Evolutionary conservation across 2,113 vertebrate genomes (phyloP), one percentile per base, ranked within the genome.

Genomic region (Myrmophylax atrothorax): DNA sequence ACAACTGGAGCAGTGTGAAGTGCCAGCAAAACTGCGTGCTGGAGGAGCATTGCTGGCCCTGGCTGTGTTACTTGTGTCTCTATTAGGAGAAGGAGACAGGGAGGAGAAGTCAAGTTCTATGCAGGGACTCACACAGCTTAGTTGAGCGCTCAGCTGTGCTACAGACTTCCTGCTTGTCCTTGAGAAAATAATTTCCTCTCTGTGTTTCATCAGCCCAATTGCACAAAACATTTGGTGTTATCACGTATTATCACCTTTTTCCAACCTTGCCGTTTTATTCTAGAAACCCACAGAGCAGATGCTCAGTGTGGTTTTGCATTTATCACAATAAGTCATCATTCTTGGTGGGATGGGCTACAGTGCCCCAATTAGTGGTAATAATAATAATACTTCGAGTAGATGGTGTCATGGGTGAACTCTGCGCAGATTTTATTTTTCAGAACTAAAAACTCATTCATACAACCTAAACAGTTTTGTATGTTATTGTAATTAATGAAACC

Each of bases 401-500:
- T 49, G n/a, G 68, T 37, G 52, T 75, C 18, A 18, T 9, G 31
- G 16, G n/a, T 74, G 66, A 88, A 77, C 64, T 92, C 44, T 92
- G 60, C 42, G 8, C 38, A 69, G 53, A 62, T 95, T 93, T 93
- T 59, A 14, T 80, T 84, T 89, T 90, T 83, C 59, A 77, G 31
- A 67, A 46, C 72, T 79, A 56, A 87, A 89, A 89, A 7, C 56
- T 64, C 49, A 62, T 79, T 95, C 60, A 37, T 77, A 64, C 26
- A 92, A 84, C 29, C 60, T 62, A 79, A 96, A 92, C 37, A 86
- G 52, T 55, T 94, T 72, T 76, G 58, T 33, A 15, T 91, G 74
- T 93, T 92, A 68, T 87, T 94, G 76, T 75, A 95, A 93, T 90
- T 95, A 95, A 94, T 75, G 83, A 93, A 95, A 89, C 62, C 88